Evolutionary conservation across 2,113 vertebrate genomes (phyloP).

Genomic region (Sclerurus mexicanus): DNA sequence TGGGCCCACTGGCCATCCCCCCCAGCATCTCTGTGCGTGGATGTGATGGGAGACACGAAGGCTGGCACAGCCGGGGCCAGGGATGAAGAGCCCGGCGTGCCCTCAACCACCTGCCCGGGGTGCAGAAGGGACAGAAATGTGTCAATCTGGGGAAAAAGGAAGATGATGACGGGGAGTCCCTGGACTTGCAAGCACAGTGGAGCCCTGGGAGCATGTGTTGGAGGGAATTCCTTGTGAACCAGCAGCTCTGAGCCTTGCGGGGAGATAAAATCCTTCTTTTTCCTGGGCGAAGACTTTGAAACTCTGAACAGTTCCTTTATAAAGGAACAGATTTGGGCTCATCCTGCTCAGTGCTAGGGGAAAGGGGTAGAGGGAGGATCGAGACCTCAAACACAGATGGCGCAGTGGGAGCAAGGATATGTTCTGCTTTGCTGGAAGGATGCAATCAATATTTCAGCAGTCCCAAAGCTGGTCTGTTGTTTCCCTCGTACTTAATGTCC

Average conservation of each 20-base stretch:
- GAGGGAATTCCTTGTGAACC: not conserved
- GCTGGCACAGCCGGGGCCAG: rapidly evolving
- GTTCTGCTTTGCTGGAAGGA: not conserved
- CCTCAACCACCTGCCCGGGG: not conserved
- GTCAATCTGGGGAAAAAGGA: not conserved
- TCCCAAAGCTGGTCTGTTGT: not conserved
- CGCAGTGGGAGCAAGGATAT: not conserved
- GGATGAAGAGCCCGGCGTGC: not conserved
- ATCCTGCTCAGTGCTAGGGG: not conserved
- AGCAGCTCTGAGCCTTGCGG: not conserved
- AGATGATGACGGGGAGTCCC: not conserved
- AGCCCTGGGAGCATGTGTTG: rapidly evolving
- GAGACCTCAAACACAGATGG: not conserved
- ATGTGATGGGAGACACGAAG: rapidly evolving
- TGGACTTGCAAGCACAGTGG: not conserved
- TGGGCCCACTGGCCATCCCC: not conserved
- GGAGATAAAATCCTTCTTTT: not conserved
- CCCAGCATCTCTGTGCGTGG: rapidly evolving
- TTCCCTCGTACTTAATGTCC: not conserved
- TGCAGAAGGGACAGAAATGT: not conserved
- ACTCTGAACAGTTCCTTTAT: not conserved
- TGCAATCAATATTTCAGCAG: not conserved
- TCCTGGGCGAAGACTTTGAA: not conserved
- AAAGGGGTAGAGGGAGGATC: not conserved
- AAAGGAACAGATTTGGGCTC: not conserved